Conservation (phyloP, 2,113 vertebrate genomes). For the Dendrocopos noguchii region DNA sequence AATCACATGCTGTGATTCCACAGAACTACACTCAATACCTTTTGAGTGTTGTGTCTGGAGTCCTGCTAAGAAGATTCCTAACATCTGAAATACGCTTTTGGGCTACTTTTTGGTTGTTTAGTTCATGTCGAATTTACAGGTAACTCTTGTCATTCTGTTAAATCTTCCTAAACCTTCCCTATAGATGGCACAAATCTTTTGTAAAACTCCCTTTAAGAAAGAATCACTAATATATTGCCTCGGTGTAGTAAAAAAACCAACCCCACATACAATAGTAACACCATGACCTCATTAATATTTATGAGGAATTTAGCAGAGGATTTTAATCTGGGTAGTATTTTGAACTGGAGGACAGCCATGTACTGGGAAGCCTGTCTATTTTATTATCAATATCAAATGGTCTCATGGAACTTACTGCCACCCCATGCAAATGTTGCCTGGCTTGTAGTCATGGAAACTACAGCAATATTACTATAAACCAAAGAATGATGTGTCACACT, state of each 20-base stretch:
- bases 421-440: not conserved
- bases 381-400: not conserved
- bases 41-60: not conserved
- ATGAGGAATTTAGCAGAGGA: not conserved
- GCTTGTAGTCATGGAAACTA: not conserved
- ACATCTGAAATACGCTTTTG: not conserved
- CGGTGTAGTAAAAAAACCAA: not conserved
- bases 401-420: not conserved
- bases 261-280: not conserved
- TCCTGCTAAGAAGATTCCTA: not conserved
- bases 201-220: not conserved
- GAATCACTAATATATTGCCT: not conserved
- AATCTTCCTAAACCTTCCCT: not conserved
- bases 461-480: not conserved
- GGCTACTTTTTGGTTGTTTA: not conserved
- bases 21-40: not conserved
- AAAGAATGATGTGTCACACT: rapidly evolving
- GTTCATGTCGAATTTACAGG: not conserved
- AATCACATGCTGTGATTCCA: not conserved
- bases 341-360: not conserved
- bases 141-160: not conserved
- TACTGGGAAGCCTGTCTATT: not conserved
- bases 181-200: not conserved
- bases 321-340: not conserved
- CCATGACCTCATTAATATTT: not conserved